Base-by-base conservation (phyloP, 2,888 invertebrate genomes). In the Osedax fenrisi region DNA sequence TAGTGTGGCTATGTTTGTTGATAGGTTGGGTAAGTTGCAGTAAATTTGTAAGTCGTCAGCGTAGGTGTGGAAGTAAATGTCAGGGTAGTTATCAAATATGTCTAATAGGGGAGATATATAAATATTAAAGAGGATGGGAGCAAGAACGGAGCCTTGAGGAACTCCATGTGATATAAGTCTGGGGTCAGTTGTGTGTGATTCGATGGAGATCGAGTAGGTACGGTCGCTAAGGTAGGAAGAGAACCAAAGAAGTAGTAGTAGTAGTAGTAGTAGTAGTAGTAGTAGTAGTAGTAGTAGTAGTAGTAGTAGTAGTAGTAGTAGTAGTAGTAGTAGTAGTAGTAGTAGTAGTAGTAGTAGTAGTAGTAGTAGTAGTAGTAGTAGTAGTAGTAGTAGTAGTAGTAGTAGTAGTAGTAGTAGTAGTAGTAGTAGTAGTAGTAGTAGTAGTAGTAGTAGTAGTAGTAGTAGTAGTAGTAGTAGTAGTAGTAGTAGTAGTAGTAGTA, bases 251-350 rank as follows among this genome's bases (percentile, higher is more conserved):
- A 72, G 73, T 70, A 26, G 26, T 70, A 73, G 70, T 74, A 74
- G 68, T 74, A 73, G 70, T 73, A 73, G 70, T 71, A 74, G 68
- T 74, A 74, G 70, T 74, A 74, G 68, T 74, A 74, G 70, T 74
- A 74, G 68, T 73, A 74, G 68, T 73, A 74, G 68, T 73, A 74
- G 68, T 74, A 74, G 74, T 74, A 73, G 70, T 73, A 72, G 70
- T 74, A 72, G 70, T 74, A 26, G 68, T 74, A 74, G 70, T 74
- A 74, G 70, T 73, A 74, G 68, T 74, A 72, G 68, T 74, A 74
- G 68, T 73, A 73, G 70, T 73, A 74, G 70, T 74, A 74, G 27
- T 74, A 74, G 27, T 74, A 72, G 27, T 74, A 72, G 3, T 69
- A 74, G 68, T 70, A 56, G 25, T 73, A 74, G 68, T 70, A 74